Base-by-base conservation (phyloP, 2,113 vertebrate species). In the Paracanthobrama guichenoti region DNA sequence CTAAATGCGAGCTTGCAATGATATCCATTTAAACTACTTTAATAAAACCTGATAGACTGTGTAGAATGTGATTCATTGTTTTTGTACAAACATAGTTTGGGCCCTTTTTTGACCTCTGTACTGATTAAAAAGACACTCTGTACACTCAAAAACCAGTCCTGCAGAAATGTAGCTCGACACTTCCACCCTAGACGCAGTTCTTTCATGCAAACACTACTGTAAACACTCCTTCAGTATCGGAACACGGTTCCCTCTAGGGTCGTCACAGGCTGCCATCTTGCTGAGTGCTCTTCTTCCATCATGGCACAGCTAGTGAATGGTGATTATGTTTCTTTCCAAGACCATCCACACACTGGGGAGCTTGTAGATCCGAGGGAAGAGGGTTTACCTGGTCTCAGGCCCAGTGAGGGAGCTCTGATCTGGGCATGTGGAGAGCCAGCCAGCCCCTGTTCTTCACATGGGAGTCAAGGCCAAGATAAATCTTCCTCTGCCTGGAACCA, bases 401-500 rank as follows among this genome's bases (percentile, higher is more conserved):
- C 91, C 91, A 93, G 89, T 89, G 88, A 89, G 88, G 2, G 82
- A 24, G 1, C 87, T 78, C 0, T 4, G 64, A 79, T 76, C 87
- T 88, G 87, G 28, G 89, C 87, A 86, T 83, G 90, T 91, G 10
- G 69, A 79, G 74, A 84, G 55, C 89, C 88, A 88, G 90, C 88
- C 80, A 50, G 69, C 53, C 64, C 62, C 87, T 90, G 88, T 88
- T 86, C 89, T 91, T 91, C 89, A 91, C 74, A 82, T 93, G 91
- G 86, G 86, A 90, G 86, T 93, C 93, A 93, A 93, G 93, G 93
- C 93, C 93, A 93, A 94, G 92, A 93, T 92, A 93, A 94, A 92
- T 91, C 92, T 91, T 89, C 77, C 86, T 87, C 84, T 81, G 87
- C 89, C 88, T 88, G 88, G 90, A 90, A 88, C 88, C 90, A 88